Base-by-base conservation (phyloP, 2,888 invertebrate species). In the Acanthococcus lagerstroemiae region DNA sequence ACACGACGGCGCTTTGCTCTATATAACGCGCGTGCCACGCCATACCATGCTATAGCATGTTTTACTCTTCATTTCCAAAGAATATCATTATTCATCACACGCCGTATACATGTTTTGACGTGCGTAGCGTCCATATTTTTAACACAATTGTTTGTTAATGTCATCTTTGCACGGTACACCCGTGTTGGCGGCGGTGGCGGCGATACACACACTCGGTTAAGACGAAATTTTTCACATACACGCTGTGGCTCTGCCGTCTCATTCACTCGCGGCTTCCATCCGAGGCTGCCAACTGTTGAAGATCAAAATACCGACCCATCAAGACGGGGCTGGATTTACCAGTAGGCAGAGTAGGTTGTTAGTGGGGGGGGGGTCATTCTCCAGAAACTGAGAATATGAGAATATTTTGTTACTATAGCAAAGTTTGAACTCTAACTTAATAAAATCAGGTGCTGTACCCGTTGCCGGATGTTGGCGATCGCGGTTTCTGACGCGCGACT, bases 1-100 rank as follows among this genome's bases (percentile, higher is more conserved):
- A 61, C 61, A 61, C 61, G 61, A 61, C 61, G 61, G 61, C 61
- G 61, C 61, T 61, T 61, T 61, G 61, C 61, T 61, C 61, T 61
- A 61, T 50, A 61, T 61, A 61, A 50, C 25, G 61, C 61, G 61
- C 61, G 61, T 61, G 61, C 61, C 61, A 61, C 27, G 61, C 61
- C 61, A 61, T 61, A 61, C 61, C 61, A 61, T 61, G 61, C 61
- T 50, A 61, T 27, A 30, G 61, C 61, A 61, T 61, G 61, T 61
- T 61, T 61, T 61, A 61, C 61, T 61, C 61, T 61, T 61, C 61
- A 61, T 61, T 61, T 61, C 52, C 61, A 61, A 61, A 61, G 61
- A 61, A 61, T 61, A 61, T 61, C 61, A 61, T 61, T 61, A 61
- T 61, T 61, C 61, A 61, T 61, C 61, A 61, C 61, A 61, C 61